Conservation (phyloP, 2,113 vertebrate genomes). For the Pseudonaja textilis region DNA sequence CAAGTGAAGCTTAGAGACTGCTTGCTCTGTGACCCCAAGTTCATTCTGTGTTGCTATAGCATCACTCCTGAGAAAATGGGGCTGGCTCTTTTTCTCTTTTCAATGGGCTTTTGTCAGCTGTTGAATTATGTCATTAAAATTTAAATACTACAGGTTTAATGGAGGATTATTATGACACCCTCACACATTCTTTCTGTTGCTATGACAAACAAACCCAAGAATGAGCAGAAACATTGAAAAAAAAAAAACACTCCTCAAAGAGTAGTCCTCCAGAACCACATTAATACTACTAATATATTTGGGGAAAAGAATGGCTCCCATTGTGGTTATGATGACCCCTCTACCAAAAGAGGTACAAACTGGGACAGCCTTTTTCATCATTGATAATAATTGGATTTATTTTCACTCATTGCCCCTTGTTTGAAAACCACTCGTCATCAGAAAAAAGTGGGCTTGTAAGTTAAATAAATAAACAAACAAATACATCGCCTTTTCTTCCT, state of each 20-base stretch:
- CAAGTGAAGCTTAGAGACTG: slow-evolving; percentile 76
- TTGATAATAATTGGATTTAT: slow-evolving; percentile 32
- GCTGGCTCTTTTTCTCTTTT: slow-evolving; percentile 71
- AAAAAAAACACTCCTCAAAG: slow-evolving; percentile 63
- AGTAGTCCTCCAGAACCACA: not conserved
- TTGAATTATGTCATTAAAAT: slow-evolving; percentile 86
- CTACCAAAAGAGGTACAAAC: not conserved
- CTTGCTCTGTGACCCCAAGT: slow-evolving; percentile 79
- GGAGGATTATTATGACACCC: slow-evolving; percentile 83
- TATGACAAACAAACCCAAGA: slow-evolving; percentile 69
- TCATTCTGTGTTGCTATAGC: slow-evolving; percentile 85
- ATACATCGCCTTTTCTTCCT: not conserved
- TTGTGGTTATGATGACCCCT: slow-evolving; percentile 40
- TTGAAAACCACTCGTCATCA: not conserved
- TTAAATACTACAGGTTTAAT: slow-evolving; percentile 82
- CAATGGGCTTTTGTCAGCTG: slow-evolving; percentile 83
- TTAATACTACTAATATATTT: slow-evolving; percentile 45
- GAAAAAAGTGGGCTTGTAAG: not conserved
- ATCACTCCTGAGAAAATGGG: slow-evolving; percentile 78
- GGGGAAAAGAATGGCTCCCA: slow-evolving; percentile 50
- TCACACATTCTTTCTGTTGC: slow-evolving; percentile 74
- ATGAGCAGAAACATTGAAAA: slow-evolving; percentile 60
- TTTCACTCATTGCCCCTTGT: slow-evolving; percentile 41
- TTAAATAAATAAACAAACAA: not conserved
- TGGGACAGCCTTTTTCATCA: slow-evolving; percentile 40